Conservation (phyloP, 2,113 vertebrate genomes). For the Cavia porcellus region DNA sequence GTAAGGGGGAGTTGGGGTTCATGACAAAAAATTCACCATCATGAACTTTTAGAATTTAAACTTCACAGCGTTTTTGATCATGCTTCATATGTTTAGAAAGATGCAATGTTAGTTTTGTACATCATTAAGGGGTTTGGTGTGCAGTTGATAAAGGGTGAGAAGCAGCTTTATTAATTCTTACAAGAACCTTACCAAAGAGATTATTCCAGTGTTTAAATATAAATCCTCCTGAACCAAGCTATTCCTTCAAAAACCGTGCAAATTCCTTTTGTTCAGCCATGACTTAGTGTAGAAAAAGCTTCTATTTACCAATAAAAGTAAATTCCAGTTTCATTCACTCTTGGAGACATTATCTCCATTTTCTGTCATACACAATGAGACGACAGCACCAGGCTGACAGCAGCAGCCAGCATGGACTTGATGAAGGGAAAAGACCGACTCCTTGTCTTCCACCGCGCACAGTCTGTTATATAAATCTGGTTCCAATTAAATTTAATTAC, state of each 20-base stretch:
- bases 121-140: neutral
- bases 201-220: neutral
- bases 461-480: conserved; percentile 41
- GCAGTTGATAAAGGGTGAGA: neutral
- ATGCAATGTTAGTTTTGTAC: neutral
- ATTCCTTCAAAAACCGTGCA: neutral
- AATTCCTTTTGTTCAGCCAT: neutral
- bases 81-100: neutral
- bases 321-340: neutral
- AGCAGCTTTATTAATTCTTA: neutral
- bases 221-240: neutral
- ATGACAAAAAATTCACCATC: neutral
- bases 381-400: neutral
- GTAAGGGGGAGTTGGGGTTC: neutral
- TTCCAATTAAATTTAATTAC: conserved; percentile 65
- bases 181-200: neutral
- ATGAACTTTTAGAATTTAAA: neutral
- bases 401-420: neutral
- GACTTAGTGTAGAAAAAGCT: neutral
- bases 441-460: neutral
- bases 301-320: neutral
- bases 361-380: neutral
- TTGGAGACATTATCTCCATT: neutral
- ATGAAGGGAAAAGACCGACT: neutral
- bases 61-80: neutral